Conservation (phyloP, 2,888 invertebrate genomes). For the Tetanocera ferruginea region DNA sequence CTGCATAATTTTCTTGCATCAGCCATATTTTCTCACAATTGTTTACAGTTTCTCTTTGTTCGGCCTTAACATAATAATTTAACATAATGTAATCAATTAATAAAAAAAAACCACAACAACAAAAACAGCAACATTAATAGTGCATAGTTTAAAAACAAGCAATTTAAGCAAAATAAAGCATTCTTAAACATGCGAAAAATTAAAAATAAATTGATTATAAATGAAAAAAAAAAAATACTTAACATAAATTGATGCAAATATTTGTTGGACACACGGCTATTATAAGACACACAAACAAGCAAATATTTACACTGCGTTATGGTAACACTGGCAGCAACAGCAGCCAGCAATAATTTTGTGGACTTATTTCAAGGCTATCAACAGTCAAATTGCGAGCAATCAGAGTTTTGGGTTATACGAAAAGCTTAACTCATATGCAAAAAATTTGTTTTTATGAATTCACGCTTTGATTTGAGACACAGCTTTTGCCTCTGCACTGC, state of each 20-base stretch:
- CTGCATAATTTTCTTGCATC: background rate
- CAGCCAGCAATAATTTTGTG: background rate
- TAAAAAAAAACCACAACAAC: background rate
- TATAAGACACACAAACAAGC: background rate
- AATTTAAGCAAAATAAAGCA: background rate
- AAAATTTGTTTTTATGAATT: no score
- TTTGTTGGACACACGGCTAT: background rate
- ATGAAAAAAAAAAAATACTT: background rate
- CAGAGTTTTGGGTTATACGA: no score
- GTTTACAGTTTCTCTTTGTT: constrained; percentile 13
- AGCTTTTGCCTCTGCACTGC: background rate
- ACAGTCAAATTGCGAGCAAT: no score
- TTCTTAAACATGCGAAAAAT: background rate
- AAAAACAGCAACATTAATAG: background rate
- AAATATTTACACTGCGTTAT: background rate
- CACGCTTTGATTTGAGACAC: background rate
- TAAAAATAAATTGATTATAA: background rate
- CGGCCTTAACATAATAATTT: background rate
- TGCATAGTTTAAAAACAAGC: background rate
- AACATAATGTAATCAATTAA: background rate
- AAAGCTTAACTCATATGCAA: no score
- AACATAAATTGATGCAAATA: background rate
- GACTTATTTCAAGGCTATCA: background rate
- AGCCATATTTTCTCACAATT: constrained; percentile 25
- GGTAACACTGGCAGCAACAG: background rate